Evolutionary conservation across 2,888 invertebrate species (phyloP).

Genomic region (Athetis lepigone): DNA sequence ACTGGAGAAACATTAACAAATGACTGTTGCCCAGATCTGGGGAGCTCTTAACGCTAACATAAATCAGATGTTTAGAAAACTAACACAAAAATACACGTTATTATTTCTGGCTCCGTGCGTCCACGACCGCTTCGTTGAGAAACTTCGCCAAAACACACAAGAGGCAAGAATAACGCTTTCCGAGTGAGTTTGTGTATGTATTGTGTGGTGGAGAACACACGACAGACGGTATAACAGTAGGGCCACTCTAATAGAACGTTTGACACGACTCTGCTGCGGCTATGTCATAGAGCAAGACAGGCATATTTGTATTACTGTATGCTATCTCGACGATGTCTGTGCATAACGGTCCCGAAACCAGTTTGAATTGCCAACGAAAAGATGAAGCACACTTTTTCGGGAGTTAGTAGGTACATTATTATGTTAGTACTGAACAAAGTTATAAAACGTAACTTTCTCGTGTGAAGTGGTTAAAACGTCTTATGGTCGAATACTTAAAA

Average conservation of each 20-base stretch:
- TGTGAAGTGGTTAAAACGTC: not conserved
- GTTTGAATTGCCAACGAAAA: not conserved
- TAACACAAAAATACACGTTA: slow-evolving; percentile 47
- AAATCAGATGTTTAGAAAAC: slow-evolving; percentile 54
- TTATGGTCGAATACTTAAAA: not conserved
- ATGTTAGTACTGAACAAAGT: not conserved
- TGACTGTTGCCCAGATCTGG: slow-evolving; percentile 44
- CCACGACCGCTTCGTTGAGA: slow-evolving; percentile 13
- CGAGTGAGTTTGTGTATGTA: slow-evolving; percentile 38
- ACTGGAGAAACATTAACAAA: slow-evolving; percentile 44
- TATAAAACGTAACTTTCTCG: not conserved
- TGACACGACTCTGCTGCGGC: too few species aligned
- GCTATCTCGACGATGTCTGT: too few species aligned
- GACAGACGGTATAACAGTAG: slow-evolving; percentile 8
- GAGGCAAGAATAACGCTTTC: slow-evolving; percentile 46
- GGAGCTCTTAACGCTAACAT: slow-evolving; percentile 42
- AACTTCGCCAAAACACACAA: slow-evolving; percentile 51
- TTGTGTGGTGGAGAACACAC: slow-evolving; percentile 23
- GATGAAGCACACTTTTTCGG: not conserved
- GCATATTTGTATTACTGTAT: too few species aligned
- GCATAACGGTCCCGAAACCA: too few species aligned
- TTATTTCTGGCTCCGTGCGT: slow-evolving; percentile 49
- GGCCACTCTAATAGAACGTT: not conserved
- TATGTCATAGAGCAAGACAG: too few species aligned
- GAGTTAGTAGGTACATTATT: too few species aligned